These are phyloP conservation scores for Amphipoea lucens DNA, from an alignment of 2,888 invertebrate genomes.

Conservation along the genomic window DNA sequence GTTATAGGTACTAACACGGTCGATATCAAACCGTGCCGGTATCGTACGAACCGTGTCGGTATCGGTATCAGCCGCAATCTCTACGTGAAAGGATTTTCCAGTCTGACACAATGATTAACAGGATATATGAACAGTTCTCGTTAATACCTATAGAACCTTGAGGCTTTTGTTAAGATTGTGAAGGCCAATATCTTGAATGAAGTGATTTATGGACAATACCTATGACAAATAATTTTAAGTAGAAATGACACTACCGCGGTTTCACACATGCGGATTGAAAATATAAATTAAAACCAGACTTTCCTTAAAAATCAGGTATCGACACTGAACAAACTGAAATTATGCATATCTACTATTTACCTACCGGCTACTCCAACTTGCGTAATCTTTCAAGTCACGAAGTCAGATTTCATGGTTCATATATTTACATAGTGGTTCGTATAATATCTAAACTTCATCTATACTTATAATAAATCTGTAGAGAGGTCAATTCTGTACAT, in stretches of 20 bases:
- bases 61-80: conserved; percentile 41
- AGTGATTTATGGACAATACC: neutral
- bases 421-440: neutral
- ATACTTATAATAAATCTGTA: too few relatives aligned
- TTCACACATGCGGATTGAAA: too few relatives aligned
- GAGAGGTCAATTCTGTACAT: too few relatives aligned
- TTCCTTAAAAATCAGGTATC: conserved; percentile 14
- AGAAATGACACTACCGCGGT: conserved; percentile 29
- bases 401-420: conserved; percentile 3
- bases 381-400: neutral
- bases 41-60: conserved; percentile 7
- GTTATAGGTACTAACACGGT: neutral
- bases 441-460: neutral
- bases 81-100: conserved; percentile 57
- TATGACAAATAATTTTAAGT: conserved; percentile 34
- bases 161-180: conserved; percentile 15
- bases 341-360: neutral
- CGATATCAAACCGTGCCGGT: neutral
- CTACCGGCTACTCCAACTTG: neutral
- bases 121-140: conserved; percentile 43
- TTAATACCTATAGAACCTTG: conserved; percentile 33
- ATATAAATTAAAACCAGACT: neutral
- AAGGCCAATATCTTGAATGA: conserved; percentile 25
- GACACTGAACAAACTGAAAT: neutral
- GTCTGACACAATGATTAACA: conserved; percentile 39